phyloP scores from a whole-genome alignment of 2,888 invertebrate genomes.

The Thalpophila matura region DNA sequence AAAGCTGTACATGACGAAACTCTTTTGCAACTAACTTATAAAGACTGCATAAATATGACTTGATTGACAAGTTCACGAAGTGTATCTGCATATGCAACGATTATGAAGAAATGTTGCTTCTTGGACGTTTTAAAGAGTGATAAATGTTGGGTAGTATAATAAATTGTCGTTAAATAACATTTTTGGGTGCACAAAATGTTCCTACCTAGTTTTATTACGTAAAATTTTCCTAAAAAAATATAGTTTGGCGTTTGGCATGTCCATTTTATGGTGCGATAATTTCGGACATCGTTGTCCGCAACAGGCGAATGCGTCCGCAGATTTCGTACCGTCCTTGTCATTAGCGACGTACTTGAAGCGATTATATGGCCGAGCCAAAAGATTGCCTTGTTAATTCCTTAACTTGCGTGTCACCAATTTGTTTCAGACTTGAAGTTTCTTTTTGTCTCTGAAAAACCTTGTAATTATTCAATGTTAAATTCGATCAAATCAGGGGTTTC shows the following conservation, averaged over 20 bases:
- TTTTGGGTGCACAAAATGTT: neutral
- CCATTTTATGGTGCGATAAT: constrained; percentile 27
- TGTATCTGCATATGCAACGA: constrained; percentile 4
- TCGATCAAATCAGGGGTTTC: too few species aligned
- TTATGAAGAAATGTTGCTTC: constrained; percentile 1
- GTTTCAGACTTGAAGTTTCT: constrained; percentile 24
- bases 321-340: constrained; percentile 75
- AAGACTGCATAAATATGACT: constrained; percentile 13
- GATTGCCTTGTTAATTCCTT: constrained; percentile 58
- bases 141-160: neutral
- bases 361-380: constrained; percentile 66
- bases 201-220: too few species aligned
- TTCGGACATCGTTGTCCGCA: constrained; percentile 55
- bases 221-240: neutral
- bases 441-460: constrained; percentile 25
- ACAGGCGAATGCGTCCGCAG: constrained; percentile 66
- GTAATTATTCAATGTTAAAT: constrained; percentile 36
- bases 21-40: constrained; percentile 9
- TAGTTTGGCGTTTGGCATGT: constrained; percentile 12
- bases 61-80: constrained; percentile 10
- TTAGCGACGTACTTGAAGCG: constrained; percentile 71
- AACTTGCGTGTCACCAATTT: constrained; percentile 53
- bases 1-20: constrained; percentile 40
- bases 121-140: neutral
- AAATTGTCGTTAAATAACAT: neutral